Conservation (phyloP, 2,797 vertebrate genomes). For the Pachyuromys duprasi region DNA sequence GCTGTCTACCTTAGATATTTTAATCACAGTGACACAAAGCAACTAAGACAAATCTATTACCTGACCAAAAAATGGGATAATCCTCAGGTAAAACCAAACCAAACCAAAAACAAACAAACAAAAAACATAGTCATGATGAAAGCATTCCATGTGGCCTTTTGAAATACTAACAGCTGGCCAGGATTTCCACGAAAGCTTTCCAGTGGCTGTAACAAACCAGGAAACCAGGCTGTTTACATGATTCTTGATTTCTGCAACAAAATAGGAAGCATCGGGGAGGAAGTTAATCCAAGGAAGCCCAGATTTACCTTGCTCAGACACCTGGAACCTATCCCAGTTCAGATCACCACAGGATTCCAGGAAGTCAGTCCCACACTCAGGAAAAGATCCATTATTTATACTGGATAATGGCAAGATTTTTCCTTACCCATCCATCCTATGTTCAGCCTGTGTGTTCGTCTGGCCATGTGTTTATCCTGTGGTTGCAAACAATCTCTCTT, state of each 20-base stretch:
- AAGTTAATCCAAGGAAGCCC: not conserved
- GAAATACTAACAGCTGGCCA: not conserved
- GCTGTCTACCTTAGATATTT: not conserved
- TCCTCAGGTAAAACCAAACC: not conserved
- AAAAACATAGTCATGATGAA: not conserved
- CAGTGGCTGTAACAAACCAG: not conserved
- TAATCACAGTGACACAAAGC: not conserved
- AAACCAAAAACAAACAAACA: too few species aligned
- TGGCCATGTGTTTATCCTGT: not conserved
- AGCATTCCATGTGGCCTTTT: not conserved
- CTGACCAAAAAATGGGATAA: not conserved
- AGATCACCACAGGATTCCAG: not conserved
- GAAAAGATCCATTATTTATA: not conserved
- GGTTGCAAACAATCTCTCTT: not conserved
- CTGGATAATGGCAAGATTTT: not conserved
- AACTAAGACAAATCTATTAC: conserved; percentile 1
- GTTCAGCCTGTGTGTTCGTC: fast-evolving
- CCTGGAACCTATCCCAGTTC: not conserved
- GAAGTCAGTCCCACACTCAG: not conserved
- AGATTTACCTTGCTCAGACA: not conserved
- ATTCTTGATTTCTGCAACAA: conserved; percentile 5
- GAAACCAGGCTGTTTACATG: not conserved
- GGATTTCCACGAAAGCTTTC: conserved; percentile 25
- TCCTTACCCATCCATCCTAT: not conserved
- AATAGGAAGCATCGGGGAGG: not conserved